Evolutionary conservation across 2,797 vertebrate genomes (phyloP), one percentile per base, ranked within the genome.

Genomic region (Alcedo quadribrachys): DNA sequence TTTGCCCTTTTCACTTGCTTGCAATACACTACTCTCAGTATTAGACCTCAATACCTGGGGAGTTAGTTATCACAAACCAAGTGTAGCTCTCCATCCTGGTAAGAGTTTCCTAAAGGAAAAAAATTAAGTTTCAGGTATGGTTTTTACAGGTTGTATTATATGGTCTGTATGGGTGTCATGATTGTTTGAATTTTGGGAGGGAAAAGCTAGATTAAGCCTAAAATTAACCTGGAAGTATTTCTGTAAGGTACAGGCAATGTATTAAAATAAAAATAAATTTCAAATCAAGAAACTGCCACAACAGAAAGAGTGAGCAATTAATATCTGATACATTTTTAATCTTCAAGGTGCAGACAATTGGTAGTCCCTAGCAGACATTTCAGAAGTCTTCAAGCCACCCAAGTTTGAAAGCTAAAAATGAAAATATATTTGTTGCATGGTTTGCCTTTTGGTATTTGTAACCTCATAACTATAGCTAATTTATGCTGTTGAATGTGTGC

Each of bases 1-100:
- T 94, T 94, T 95, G 81, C 81, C 86, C 74, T 79, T 90, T 94
- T 90, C 7, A 3, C 61, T 94, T 92, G 35, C 67, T 85, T 80
- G 63, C 88, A 94, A 28, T 86, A 25, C 63, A 45, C 63, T 28
- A 27, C 81, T 91, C 92, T 84, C 74, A 80, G 57, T 73, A 85
- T 77, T 57, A 94, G 67, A 67, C 50, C 57, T 84, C 78, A 67
- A 50, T 90, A 94, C 35, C 57, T 61, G 48, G 66, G 73, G 81
- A 93, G 40, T 57, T 88, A 67, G 71, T 61, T 92, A 90, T 54
- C 78, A 88, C 28, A 50, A 94, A 94, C 84, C 22, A 93, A 89
- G 19, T 27, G 11, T 82, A 81, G 63, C 21, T 90, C 57, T 67
- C 48, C 53, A 46, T 93, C 90, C 61, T 67, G 33, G 6, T 90